Conservation (phyloP, 2,113 vertebrate species). For the Petrocephalus zakoni region DNA sequence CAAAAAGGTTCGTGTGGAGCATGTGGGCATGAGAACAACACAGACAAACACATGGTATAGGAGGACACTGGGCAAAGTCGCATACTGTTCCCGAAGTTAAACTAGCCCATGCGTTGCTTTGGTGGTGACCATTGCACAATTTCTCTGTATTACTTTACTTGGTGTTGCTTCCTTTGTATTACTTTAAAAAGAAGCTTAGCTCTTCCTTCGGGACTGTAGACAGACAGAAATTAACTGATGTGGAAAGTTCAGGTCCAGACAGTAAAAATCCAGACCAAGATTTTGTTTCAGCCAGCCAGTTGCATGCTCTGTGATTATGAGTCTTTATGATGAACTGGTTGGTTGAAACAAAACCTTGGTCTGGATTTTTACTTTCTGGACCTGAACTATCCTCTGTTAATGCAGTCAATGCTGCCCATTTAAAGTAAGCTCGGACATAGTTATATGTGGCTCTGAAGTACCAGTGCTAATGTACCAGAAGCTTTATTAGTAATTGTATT, state of each 20-base stretch:
- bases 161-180: neutral
- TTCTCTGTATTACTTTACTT: too few species aligned
- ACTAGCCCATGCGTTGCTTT: neutral
- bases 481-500: neutral
- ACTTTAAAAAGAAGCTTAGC: neutral
- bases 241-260: too few species aligned
- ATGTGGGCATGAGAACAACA: neutral
- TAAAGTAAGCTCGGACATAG: neutral
- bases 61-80: neutral
- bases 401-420: neutral
- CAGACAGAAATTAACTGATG: neutral
- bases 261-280: too few species aligned
- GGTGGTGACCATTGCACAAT: neutral
- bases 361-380: too few species aligned
- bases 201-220: neutral
- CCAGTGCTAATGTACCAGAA: neutral
- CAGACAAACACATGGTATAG: neutral
- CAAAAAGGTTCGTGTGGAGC: slow-evolving; percentile 74
- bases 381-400: too few species aligned
- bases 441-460: neutral
- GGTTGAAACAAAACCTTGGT: too few species aligned
- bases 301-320: neutral
- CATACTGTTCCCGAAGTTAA: neutral
- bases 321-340: too few species aligned
- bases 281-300: too few species aligned